Evolutionary conservation across 2,888 invertebrate genomes (phyloP).

Genomic region (Liposcelis brunnea): DNA sequence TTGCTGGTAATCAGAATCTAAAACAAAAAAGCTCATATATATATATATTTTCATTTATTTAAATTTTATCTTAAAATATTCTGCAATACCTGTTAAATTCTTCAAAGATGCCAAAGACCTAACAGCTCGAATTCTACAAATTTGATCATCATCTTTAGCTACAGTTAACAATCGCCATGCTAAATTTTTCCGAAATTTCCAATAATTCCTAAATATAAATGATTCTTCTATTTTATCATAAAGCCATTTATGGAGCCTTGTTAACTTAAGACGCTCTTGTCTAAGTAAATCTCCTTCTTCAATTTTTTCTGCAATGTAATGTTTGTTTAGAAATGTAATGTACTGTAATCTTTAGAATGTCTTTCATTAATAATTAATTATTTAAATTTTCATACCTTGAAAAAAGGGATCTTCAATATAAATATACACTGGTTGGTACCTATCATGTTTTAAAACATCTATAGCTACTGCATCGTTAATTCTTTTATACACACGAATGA

Average conservation of each 20-base stretch:
- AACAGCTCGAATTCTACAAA: conserved; percentile 44
- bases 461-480: conserved; percentile 21
- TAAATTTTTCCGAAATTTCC: conserved; percentile 44
- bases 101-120: conserved; percentile 45
- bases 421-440: conserved; percentile 32
- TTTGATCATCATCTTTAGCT: conserved; percentile 42
- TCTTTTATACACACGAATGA: no score
- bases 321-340: no score
- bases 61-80: neutral
- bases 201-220: conserved; percentile 27
- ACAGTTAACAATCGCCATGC: conserved; percentile 48
- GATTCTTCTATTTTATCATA: conserved; percentile 18
- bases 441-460: conserved; percentile 26
- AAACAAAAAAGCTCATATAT: conserved; percentile 14
- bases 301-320: conserved; percentile 3
- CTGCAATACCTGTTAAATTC: conserved; percentile 41
- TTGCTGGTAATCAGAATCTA: conserved; percentile 44
- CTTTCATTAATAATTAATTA: conserved; percentile 1
- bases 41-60: conserved; percentile 1
- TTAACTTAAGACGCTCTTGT: neutral
- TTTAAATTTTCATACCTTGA: conserved; percentile 19
- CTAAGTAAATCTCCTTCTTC: conserved; percentile 11
- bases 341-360: no score
- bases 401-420: conserved; percentile 33
- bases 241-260: conserved; percentile 19